Percentiles rank a stretch among this genome's conserved stretches.
phyloP scores from a whole-genome alignment of 2,888 invertebrate species.

The Blera fallax region DNA sequence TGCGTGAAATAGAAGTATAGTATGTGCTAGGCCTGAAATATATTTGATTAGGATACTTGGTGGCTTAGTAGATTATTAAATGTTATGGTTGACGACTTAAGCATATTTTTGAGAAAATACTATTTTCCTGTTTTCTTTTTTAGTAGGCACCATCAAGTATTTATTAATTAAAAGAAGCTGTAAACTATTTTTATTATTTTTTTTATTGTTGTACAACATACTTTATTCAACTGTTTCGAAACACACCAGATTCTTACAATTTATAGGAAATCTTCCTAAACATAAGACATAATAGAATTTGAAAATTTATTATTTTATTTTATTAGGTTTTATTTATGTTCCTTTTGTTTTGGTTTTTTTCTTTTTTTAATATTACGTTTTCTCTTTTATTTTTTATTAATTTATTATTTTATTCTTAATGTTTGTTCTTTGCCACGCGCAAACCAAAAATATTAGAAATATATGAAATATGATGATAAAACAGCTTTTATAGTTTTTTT shows the following conservation, averaged over 20 bases:
- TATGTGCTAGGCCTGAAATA: too few relatives aligned
- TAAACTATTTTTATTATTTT: slow-evolving; percentile 58
- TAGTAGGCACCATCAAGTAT: too few relatives aligned
- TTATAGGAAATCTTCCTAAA: slow-evolving; percentile 72
- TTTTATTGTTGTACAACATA: slow-evolving; percentile 73
- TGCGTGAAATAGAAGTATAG: too few relatives aligned
- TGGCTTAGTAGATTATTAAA: too few relatives aligned
- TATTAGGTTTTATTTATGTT: slow-evolving; percentile 65
- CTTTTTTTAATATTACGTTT: slow-evolving; percentile 55
- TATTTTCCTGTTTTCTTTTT: too few relatives aligned
- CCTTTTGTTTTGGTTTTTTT: slow-evolving; percentile 21
- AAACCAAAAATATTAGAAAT: slow-evolving; percentile 70
- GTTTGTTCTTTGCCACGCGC: slow-evolving; percentile 70
- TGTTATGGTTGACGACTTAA: too few relatives aligned
- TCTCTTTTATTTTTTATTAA: slow-evolving; percentile 45
- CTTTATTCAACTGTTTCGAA: slow-evolving; percentile 73
- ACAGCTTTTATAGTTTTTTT: slow-evolving; percentile 56
- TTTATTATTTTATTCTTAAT: slow-evolving; percentile 58
- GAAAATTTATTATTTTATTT: slow-evolving; percentile 70
- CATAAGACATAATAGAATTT: slow-evolving; percentile 72
- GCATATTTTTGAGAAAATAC: too few relatives aligned
- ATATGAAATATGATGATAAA: slow-evolving; percentile 72
- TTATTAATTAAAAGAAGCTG: slow-evolving; percentile 1
- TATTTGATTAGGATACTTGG: too few relatives aligned
- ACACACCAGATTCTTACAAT: slow-evolving; percentile 73